Evolutionary conservation across 1,140 invertebrate species (phyloP), one percentile per base, ranked within the genome.

Genomic region (Cotesia glomerata): DNA sequence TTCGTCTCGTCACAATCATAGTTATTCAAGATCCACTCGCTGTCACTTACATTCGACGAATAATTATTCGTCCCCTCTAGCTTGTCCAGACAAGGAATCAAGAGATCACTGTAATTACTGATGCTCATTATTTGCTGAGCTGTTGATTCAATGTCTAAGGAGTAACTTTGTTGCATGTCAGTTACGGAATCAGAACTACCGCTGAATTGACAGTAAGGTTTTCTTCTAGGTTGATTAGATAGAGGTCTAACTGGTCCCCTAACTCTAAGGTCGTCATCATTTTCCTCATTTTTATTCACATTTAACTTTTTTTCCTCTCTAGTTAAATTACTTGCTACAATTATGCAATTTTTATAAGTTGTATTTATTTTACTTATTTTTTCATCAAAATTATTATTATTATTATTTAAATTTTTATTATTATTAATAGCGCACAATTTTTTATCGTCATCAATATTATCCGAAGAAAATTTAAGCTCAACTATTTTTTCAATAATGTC

Each of bases 61-160:
- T 35, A 39, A 16, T 63, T 39, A 13, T 63, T 34, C 14, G 7
- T 35, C 26, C 72, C 66, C 18, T 73, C 71, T 7, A 81, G 16
- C 26, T 74, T 64, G n/a, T 83, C 78, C 4, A 83, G 65, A 34
- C 76, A 80, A 3, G 77, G 64, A 49, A 80, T 77, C 26, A 84
- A 59, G 51, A 76, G 78, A 39, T 80, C 72, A 7, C 77, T 74
- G 61, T 74, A 79, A 2, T 80, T 70, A 35, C 69, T 72, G 54
- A 81, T 77, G 0, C 69, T 77, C 0, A 83, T 8, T 5, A 83
- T 80, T n/a, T 77, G 61, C 18, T 79, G 73, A 11, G 76, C 78
- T 0, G 72, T 78, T 5, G 66, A 75, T 3, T 82, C 81, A 45
- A 77, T 79, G 13, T 80, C 77, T 8, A 56, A 18, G 9, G 49